Evolutionary conservation across 1,140 invertebrate genomes (phyloP).

Genomic region (Drosophila watanabei): DNA sequence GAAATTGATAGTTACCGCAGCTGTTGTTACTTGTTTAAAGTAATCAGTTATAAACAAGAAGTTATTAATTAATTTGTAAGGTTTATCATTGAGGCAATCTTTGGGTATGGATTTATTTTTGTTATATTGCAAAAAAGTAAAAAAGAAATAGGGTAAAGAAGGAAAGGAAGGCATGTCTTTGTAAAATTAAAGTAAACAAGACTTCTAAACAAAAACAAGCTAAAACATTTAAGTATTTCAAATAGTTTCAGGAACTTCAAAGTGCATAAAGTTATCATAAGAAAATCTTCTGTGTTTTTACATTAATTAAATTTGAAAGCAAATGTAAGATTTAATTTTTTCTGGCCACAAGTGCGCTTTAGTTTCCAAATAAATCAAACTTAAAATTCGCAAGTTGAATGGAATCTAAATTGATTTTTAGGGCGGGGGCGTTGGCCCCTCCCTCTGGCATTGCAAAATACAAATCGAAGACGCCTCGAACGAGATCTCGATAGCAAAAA

Average conservation of each 20-base stretch:
- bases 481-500: conserved; percentile 44
- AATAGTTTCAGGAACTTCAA: no score
- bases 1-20: neutral
- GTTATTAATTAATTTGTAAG: neutral
- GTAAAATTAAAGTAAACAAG: neutral
- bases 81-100: neutral
- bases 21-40: no score
- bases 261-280: no score
- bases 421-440: conserved; percentile 25
- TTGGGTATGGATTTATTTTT: neutral
- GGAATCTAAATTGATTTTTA: conserved; percentile 7
- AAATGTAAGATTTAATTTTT: no score
- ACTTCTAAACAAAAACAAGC: no score
- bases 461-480: conserved; percentile 26
- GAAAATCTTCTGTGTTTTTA: no score
- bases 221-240: no score
- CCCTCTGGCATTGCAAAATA: conserved; percentile 30
- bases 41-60: neutral
- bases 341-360: no score
- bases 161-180: neutral
- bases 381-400: conserved; percentile 12
- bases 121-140: neutral
- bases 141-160: neutral
- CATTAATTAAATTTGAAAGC: no score
- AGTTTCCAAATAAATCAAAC: neutral